Percentiles rank a stretch among this genome's conserved stretches.
These are phyloP conservation scores for Platysternon megacephalum DNA, from an alignment of 2,113 vertebrate genomes.

Conservation along the genomic window DNA sequence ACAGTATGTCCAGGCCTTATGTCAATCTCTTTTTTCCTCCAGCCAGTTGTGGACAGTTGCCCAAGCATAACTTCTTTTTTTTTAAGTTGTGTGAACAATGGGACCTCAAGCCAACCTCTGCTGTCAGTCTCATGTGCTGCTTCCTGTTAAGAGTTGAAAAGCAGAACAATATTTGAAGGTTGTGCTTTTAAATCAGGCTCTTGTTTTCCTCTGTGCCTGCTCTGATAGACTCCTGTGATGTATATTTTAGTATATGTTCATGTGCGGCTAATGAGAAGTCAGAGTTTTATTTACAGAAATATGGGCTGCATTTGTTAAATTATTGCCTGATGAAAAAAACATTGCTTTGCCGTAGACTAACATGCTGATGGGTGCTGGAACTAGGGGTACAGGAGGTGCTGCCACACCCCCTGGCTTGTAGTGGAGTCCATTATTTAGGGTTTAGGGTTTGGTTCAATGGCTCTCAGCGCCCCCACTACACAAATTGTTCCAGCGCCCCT, in stretches of 20 bases:
- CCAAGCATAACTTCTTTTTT: slow-evolving; percentile 18
- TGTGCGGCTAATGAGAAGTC: slow-evolving; percentile 57
- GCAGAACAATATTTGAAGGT: slow-evolving; percentile 59
- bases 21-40: background rate
- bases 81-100: background rate
- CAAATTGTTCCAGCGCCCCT: too few species aligned
- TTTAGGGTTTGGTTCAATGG: too few species aligned
- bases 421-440: too few species aligned
- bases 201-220: slow-evolving; percentile 59
- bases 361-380: background rate
- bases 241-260: slow-evolving; percentile 64
- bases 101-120: slow-evolving; percentile 25
- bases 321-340: slow-evolving; percentile 44
- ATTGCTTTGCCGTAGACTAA: slow-evolving; percentile 28
- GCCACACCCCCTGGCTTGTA: too few species aligned
- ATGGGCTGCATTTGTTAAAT: slow-evolving; percentile 51
- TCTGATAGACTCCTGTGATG: slow-evolving; percentile 64
- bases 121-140: slow-evolving; percentile 62
- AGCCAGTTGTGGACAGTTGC: slow-evolving; percentile 49
- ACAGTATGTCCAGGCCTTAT: background rate
- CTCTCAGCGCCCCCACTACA: too few species aligned
- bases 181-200: slow-evolving; percentile 66
- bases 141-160: slow-evolving; percentile 56
- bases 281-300: slow-evolving; percentile 62
- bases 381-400: too few species aligned